Base-by-base conservation (phyloP, 2,888 invertebrate species). In the Euclidia mi region DNA sequence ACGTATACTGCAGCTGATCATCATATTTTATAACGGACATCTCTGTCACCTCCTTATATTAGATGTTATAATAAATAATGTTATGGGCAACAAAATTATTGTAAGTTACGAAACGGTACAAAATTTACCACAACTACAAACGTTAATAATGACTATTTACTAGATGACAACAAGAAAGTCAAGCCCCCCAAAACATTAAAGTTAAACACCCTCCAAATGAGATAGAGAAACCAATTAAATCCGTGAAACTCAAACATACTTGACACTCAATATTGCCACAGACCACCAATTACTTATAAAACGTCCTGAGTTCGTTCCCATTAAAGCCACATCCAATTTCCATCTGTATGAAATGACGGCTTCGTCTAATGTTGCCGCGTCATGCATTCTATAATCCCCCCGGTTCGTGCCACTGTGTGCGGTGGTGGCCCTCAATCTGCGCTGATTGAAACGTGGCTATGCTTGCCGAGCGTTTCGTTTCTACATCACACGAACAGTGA, bases 371-470 rank as follows among this genome's bases (percentile, higher is more conserved):
- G 87, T 86, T 85, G 92, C 91, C 78, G 82, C 84, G 89, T 92
- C 92, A 92, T 92, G 90, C 88, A 85, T 89, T 89, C 88, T 87
- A 86, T 86, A 85, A 87, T 85, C 81, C 77, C 80, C 70, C 67
- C 70, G 67, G 66, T 66, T 70, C 58, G 68, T 64, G 73, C 73
- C 71, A 76, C 76, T 76, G 81, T 73, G 76, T 67, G 73, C 76
- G 66, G 72, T 59, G 66, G 65, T 61, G 71, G 76, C 79, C 85
- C 87, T 87, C 90, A 89, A 89, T 91, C 88, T 87, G 79, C 66
- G 78, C 87, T 91, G 91, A 92, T 92, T 92, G 92, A 91, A 90
- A 87, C 84, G 86, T 78, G 78, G 79, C 84, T 84, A 74, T 88
- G 91, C 90, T 88, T 81, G 80, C 82, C 58, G 71, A 71, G 90